These are phyloP conservation scores for Lamproptera curius DNA, from an alignment of 2,888 invertebrate species.

Conservation along the genomic window DNA sequence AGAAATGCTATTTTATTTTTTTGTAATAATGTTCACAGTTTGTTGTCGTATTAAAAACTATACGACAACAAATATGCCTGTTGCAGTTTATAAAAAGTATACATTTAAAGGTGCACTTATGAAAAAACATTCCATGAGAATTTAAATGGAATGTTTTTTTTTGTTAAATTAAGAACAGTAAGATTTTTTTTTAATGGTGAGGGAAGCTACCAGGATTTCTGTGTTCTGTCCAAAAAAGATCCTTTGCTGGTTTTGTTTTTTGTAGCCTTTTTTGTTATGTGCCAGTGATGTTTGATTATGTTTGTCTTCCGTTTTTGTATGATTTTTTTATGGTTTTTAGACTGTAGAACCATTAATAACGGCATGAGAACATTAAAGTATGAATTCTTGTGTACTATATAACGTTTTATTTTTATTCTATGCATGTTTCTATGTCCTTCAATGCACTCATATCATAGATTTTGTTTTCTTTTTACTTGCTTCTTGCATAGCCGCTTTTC, in stretches of 20 bases:
- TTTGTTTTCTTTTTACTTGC: conserved; percentile 45
- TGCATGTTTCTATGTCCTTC: conserved; percentile 70
- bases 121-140: conserved; percentile 12
- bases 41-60: conserved; percentile 21
- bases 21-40: conserved; percentile 22
- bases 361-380: conserved; percentile 6
- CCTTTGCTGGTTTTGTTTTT: conserved; percentile 36
- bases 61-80: conserved; percentile 17
- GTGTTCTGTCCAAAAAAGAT: conserved; percentile 31
- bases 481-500: conserved; percentile 55
- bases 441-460: conserved; percentile 71
- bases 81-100: conserved; percentile 10
- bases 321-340: conserved; percentile 8
- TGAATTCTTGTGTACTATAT: conserved; percentile 8
- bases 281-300: conserved; percentile 15
- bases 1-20: conserved; percentile 12
- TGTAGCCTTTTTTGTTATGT: conserved; percentile 29
- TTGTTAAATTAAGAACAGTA: neutral
- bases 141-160: conserved; percentile 17
- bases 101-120: conserved; percentile 9
- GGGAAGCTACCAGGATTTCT: conserved; percentile 65
- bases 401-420: conserved; percentile 32
- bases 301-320: conserved; percentile 4
- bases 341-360: neutral
- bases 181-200: conserved; percentile 31